Evolutionary conservation across 2,888 invertebrate genomes (phyloP).

Genomic region (Brenthis hecate): DNA sequence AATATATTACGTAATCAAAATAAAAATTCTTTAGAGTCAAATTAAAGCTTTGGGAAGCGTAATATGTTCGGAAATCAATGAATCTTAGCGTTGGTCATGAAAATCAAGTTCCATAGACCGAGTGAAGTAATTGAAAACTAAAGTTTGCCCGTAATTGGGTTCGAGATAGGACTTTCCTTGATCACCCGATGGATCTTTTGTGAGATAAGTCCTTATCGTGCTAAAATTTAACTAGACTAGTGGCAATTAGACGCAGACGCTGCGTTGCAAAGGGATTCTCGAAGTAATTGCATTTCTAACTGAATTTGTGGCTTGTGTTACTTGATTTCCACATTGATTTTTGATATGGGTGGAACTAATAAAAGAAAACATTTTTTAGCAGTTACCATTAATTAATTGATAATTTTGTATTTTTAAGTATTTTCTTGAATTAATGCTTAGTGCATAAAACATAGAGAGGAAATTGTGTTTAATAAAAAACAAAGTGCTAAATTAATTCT

Average conservation of each 20-base stretch:
- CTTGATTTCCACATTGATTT: conserved; percentile 9
- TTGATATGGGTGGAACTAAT: not conserved
- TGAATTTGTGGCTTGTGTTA: conserved; percentile 21
- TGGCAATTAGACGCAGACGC: conserved; percentile 44
- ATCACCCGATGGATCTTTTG: conserved; percentile 48
- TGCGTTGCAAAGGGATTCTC: conserved; percentile 38
- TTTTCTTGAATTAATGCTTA: no score
- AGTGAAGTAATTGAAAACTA: conserved; percentile 47
- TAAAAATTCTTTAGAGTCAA: not conserved
- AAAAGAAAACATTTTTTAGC: not conserved
- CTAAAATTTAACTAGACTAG: conserved; percentile 43
- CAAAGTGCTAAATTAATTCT: no score
- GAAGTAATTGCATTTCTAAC: conserved; percentile 38
- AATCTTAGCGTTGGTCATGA: conserved; percentile 31
- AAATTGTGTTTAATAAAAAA: no score
- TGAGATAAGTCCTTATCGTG: conserved; percentile 45
- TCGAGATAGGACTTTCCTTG: conserved; percentile 45
- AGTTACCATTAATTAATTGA: not conserved
- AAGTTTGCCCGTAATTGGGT: conserved; percentile 46
- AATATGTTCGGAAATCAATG: conserved; percentile 2
- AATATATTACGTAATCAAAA: not conserved
- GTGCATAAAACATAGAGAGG: no score
- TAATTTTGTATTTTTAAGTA: not conserved
- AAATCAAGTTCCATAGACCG: conserved; percentile 40
- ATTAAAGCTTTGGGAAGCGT: not conserved